These are phyloP conservation scores for Thymelicus acteon DNA, from an alignment of 2,888 invertebrate species.

Conservation along the genomic window DNA sequence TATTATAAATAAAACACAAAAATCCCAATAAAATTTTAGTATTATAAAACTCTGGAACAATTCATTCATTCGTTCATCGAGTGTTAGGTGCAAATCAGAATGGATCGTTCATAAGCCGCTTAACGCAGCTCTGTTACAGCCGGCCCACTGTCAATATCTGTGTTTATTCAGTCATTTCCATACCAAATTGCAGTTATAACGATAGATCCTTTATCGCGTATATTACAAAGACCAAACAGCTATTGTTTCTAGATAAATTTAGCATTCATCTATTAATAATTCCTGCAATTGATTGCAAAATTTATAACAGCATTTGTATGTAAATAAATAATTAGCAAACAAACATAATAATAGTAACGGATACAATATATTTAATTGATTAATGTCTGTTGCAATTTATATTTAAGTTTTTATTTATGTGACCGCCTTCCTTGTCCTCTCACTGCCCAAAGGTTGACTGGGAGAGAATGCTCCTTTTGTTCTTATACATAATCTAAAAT, in stretches of 20 bases:
- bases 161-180: constrained; percentile 67
- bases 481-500: too few species aligned
- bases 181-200: constrained; percentile 61
- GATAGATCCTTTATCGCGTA: constrained; percentile 60
- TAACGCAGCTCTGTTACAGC: constrained; percentile 17
- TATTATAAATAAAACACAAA: too few species aligned
- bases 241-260: constrained; percentile 38
- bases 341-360: too few species aligned
- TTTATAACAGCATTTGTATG: background rate
- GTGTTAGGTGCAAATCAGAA: constrained; percentile 12
- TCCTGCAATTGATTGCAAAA: constrained; percentile 12
- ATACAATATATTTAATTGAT: too few species aligned
- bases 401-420: background rate
- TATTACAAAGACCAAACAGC: constrained; percentile 45
- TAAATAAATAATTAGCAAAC: too few species aligned
- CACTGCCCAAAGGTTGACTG: too few species aligned
- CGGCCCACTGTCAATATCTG: constrained; percentile 51
- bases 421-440: too few species aligned
- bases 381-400: background rate
- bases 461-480: too few species aligned
- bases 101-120: constrained; percentile 24
- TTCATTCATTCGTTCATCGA: constrained; percentile 2
- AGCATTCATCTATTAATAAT: constrained; percentile 24
- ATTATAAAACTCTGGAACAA: background rate
- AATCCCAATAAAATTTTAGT: background rate